Evolutionary conservation across 2,113 vertebrate genomes (phyloP).

Genomic region (Sakesphorus luctuosus): DNA sequence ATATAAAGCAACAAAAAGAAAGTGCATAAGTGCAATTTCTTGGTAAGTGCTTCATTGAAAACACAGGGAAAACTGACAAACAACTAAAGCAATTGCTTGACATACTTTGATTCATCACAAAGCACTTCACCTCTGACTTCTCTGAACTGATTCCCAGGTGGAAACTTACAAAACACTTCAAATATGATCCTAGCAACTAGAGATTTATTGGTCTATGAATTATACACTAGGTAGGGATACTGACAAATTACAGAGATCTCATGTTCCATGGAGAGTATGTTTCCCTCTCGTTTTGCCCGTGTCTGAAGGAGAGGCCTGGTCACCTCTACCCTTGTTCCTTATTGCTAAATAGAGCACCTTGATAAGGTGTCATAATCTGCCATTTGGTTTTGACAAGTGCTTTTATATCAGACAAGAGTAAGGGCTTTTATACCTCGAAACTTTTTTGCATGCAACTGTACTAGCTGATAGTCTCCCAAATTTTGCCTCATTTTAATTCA

Average conservation of each 20-base stretch:
- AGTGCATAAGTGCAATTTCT: neutral
- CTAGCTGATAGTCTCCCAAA: neutral
- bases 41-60: slow-evolving; percentile 1
- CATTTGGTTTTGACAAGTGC: neutral
- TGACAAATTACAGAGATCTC: neutral
- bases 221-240: neutral
- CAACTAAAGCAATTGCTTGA: neutral
- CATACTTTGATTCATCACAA: slow-evolving; percentile 30
- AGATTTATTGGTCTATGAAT: neutral
- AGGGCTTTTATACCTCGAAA: neutral
- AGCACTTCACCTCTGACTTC: neutral
- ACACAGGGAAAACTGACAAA: neutral
- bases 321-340: slow-evolving; percentile 16
- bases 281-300: neutral
- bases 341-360: neutral
- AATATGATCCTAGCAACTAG: neutral
- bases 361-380: slow-evolving; percentile 20
- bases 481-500: neutral
- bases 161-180: neutral
- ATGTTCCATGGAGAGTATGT: neutral
- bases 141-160: neutral
- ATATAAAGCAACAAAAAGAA: slow-evolving; percentile 37
- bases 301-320: neutral
- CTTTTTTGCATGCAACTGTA: neutral
- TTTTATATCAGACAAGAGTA: neutral